phyloP scores from a whole-genome alignment of 2,888 invertebrate genomes.

The Agrilus mali region DNA sequence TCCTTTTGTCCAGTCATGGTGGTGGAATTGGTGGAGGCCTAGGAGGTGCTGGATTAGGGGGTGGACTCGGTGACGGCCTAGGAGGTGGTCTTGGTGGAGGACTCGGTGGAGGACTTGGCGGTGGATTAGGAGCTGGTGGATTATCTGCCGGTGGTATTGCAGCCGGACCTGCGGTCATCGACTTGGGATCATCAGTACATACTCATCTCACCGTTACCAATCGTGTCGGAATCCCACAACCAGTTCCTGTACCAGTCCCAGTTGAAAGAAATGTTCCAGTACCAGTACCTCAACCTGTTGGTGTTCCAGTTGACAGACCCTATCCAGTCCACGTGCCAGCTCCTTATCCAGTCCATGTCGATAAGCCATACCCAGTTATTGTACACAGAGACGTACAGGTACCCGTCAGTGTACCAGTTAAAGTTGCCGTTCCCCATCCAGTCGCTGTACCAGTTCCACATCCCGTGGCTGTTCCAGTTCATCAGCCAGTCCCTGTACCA shows the following conservation, averaged over 20 bases:
- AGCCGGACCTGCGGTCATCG: slow-evolving; percentile 6
- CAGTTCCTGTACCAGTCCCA: slow-evolving; percentile 39
- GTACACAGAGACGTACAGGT: slow-evolving; percentile 41
- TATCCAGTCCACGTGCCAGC: slow-evolving; percentile 35
- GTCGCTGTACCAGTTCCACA: slow-evolving; percentile 27
- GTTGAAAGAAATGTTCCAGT: slow-evolving; percentile 39
- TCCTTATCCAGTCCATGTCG: slow-evolving; percentile 38
- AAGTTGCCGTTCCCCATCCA: slow-evolving; percentile 27
- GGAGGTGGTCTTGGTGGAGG: slow-evolving; percentile 8
- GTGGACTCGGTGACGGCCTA: slow-evolving; percentile 4
- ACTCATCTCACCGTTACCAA: slow-evolving; percentile 33
- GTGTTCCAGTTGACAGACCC: slow-evolving; percentile 38
- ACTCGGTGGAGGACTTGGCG: slow-evolving; percentile 8
- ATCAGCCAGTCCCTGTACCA: slow-evolving; percentile 37
- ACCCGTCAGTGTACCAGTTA: slow-evolving; percentile 30
- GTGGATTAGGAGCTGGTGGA: slow-evolving; percentile 6
- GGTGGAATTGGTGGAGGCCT: slow-evolving; percentile 5
- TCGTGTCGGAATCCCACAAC: slow-evolving; percentile 36
- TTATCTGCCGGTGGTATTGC: slow-evolving; percentile 6
- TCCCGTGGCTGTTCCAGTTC: slow-evolving; percentile 32
- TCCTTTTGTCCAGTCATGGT: slow-evolving; percentile 18
- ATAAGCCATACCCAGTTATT: slow-evolving; percentile 39
- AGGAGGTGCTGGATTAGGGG: slow-evolving; percentile 5
- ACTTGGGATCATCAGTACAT: slow-evolving; percentile 7
- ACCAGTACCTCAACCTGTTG: slow-evolving; percentile 30